These are phyloP conservation scores for Octodon degus DNA, from an alignment of 2,113 vertebrate species.

Conservation along the genomic window DNA sequence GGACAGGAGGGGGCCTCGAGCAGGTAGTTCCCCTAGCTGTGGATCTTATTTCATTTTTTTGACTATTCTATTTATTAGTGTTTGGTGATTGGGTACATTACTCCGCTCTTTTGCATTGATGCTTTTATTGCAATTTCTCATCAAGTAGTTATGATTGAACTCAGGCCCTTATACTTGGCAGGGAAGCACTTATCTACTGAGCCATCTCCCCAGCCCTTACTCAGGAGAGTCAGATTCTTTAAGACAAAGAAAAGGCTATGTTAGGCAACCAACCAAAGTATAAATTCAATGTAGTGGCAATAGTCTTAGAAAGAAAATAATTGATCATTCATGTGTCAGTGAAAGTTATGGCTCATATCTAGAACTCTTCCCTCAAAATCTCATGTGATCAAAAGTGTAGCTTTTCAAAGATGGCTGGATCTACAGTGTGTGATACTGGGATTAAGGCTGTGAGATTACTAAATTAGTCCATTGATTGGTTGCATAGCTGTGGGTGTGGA, in stretches of 20 bases:
- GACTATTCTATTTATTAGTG: background rate
- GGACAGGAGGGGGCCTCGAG: too few relatives aligned
- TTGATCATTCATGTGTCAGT: background rate
- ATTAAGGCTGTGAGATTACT: background rate
- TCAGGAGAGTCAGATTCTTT: background rate
- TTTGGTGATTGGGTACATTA: background rate
- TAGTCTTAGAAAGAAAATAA: constrained; percentile 2
- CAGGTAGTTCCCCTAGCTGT: background rate
- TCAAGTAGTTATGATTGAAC: background rate
- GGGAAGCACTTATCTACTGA: too few relatives aligned
- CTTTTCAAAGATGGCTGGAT: background rate
- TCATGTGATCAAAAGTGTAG: background rate
- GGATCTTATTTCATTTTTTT: background rate
- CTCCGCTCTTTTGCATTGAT: background rate
- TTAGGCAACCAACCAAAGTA: background rate
- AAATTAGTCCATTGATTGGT: background rate
- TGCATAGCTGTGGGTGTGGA: background rate
- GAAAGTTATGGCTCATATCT: background rate
- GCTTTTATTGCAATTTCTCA: background rate
- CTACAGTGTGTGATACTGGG: background rate
- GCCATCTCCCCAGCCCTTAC: too few relatives aligned
- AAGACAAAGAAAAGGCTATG: background rate
- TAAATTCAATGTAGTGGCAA: background rate
- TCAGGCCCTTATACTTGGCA: too few relatives aligned
- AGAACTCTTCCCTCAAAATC: background rate